phyloP scores from a whole-genome alignment of 2,797 vertebrate genomes.

The Myripristis murdjan region DNA sequence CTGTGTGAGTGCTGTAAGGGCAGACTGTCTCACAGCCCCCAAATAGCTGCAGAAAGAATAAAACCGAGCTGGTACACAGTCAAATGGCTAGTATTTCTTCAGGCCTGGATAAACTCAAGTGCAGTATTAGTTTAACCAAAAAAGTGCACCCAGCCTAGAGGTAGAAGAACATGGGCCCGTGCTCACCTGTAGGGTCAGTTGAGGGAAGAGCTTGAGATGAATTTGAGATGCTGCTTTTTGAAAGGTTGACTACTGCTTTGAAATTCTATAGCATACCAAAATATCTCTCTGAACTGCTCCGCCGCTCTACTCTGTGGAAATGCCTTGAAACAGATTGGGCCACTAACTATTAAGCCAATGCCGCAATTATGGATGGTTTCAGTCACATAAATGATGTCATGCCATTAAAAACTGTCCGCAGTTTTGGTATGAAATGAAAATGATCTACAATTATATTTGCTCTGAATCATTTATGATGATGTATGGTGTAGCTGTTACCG shows the following conservation, averaged over 20 bases:
- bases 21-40: slow-evolving; percentile 73
- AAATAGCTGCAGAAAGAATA: slow-evolving; percentile 83
- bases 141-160: slow-evolving; percentile 10
- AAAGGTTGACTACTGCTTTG: slow-evolving; percentile 65
- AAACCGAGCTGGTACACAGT: slow-evolving; percentile 74
- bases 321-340: slow-evolving; percentile 37
- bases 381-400: slow-evolving; percentile 1
- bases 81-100: slow-evolving; percentile 52
- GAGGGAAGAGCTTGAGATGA: slow-evolving; percentile 44
- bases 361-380: slow-evolving; percentile 23
- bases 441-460: slow-evolving; percentile 24
- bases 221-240: slow-evolving; percentile 48
- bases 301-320: slow-evolving; percentile 52
- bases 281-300: slow-evolving; percentile 28
- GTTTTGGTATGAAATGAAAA: neutral
- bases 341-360: neutral
- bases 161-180: neutral
- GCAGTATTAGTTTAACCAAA: slow-evolving; percentile 52
- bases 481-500: neutral
- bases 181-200: slow-evolving; percentile 43
- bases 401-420: slow-evolving; percentile 9
- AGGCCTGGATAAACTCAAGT: slow-evolving; percentile 47
- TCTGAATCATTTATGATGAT: slow-evolving; percentile 12
- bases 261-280: slow-evolving; percentile 65
- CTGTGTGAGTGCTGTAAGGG: slow-evolving; percentile 80